Percentiles rank a stretch among this genome's conserved stretches.
phyloP scores from a whole-genome alignment of 1,140 invertebrate genomes.

The Drosophila varians region DNA sequence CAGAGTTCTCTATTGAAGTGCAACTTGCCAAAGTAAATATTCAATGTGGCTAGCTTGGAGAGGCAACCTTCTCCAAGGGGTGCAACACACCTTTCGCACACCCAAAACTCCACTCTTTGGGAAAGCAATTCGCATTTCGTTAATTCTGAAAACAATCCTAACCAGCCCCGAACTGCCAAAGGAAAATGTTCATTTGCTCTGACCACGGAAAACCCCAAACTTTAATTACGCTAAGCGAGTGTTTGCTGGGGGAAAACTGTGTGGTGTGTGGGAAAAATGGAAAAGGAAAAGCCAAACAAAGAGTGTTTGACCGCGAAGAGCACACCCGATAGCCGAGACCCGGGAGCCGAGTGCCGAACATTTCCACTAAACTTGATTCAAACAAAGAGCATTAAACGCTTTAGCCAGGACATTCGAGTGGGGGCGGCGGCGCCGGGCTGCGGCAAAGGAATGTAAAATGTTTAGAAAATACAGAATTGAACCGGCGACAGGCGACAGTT shows the following conservation, averaged over 20 bases:
- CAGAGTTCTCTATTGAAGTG: background rate
- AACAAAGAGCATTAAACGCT: conserved; percentile 66
- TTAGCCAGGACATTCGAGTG: conserved; percentile 19
- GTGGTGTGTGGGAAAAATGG: conserved; percentile 26
- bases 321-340: too few species aligned
- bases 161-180: conserved; percentile 6
- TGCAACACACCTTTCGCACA: conserved; percentile 7
- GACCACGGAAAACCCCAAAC: conserved; percentile 46
- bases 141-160: conserved; percentile 21
- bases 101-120: background rate
- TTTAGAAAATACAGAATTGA: conserved; percentile 73
- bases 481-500: conserved; percentile 50
- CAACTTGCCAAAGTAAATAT: background rate
- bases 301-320: conserved; percentile 54
- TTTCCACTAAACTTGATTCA: conserved; percentile 70
- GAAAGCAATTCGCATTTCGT: conserved; percentile 30
- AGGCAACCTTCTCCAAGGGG: background rate
- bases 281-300: conserved; percentile 50
- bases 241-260: conserved; percentile 31
- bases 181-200: conserved; percentile 31
- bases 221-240: conserved; percentile 74
- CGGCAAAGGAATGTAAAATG: conserved; percentile 49
- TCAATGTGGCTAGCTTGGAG: too few species aligned
- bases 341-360: conserved; percentile 26
- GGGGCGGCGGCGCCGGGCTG: too few species aligned